Percentiles rank a stretch among this genome's conserved stretches.
These are phyloP conservation scores for Nebria brevicollis DNA, from an alignment of 2,888 invertebrate species.

Conservation along the genomic window DNA sequence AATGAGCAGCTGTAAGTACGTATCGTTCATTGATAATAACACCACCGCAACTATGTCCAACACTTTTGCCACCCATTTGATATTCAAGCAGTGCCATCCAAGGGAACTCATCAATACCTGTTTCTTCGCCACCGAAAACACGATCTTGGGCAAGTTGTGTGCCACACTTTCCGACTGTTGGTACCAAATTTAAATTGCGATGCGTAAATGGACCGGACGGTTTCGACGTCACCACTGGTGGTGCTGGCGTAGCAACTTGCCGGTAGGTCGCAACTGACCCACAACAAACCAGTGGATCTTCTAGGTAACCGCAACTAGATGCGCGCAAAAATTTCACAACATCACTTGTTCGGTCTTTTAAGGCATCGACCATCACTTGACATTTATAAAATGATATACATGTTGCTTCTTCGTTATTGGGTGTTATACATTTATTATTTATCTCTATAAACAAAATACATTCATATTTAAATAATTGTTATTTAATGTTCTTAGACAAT, in stretches of 20 bases:
- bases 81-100: constrained; percentile 72
- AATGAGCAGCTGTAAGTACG: constrained; percentile 72
- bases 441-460: background rate
- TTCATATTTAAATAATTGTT: background rate
- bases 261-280: constrained; percentile 53
- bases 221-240: constrained; percentile 13
- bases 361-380: constrained; percentile 59
- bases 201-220: background rate
- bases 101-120: constrained; percentile 69
- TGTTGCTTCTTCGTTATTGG: constrained; percentile 60
- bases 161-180: constrained; percentile 9
- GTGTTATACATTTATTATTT: constrained; percentile 60
- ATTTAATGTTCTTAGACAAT: too few relatives aligned
- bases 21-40: constrained; percentile 69
- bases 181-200: constrained; percentile 6
- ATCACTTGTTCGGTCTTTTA: constrained; percentile 56
- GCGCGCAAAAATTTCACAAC: constrained; percentile 61
- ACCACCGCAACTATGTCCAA: constrained; percentile 65
- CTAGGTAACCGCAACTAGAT: constrained; percentile 68
- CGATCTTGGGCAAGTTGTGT: background rate
- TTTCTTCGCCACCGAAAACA: constrained; percentile 58
- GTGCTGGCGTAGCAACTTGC: constrained; percentile 12
- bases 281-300: constrained; percentile 67
- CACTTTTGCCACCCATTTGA: constrained; percentile 50
- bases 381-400: constrained; percentile 67